A percentile compares a stretch with the other conserved stretches of the same genome.
phyloP scores from a whole-genome alignment of 2,888 invertebrate genomes.

The Marasmarcha lunaedactyla region DNA sequence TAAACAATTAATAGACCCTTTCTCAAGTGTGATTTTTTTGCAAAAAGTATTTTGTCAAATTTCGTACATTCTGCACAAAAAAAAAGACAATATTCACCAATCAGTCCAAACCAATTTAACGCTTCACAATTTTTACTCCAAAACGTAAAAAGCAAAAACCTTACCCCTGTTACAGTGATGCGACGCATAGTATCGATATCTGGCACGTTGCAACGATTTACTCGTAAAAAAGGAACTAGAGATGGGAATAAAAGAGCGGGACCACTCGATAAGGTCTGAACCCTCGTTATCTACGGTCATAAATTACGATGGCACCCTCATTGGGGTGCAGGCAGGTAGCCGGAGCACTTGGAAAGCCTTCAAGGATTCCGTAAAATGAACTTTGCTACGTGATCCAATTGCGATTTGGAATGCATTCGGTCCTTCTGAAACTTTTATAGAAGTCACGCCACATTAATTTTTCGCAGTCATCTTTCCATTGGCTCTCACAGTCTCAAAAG shows the following conservation, averaged over 20 bases:
- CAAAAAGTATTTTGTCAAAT: too few species aligned
- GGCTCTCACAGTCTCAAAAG: neutral
- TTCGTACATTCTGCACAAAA: too few species aligned
- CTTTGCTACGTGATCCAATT: slow-evolving; percentile 67
- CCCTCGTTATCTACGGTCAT: slow-evolving; percentile 66
- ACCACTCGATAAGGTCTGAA: slow-evolving; percentile 63
- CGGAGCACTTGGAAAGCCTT: slow-evolving; percentile 40
- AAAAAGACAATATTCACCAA: too few species aligned
- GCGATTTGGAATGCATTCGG: slow-evolving; percentile 60
- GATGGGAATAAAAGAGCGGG: slow-evolving; percentile 42
- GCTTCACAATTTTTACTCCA: neutral
- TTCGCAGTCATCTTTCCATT: slow-evolving; percentile 14
- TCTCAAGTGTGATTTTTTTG: too few species aligned
- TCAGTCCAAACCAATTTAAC: too few species aligned
- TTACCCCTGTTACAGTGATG: too few species aligned
- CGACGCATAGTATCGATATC: neutral
- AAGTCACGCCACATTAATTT: slow-evolving; percentile 30
- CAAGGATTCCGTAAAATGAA: slow-evolving; percentile 59
- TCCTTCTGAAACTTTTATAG: slow-evolving; percentile 33
- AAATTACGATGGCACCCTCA: slow-evolving; percentile 62
- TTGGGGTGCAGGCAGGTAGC: slow-evolving; percentile 45
- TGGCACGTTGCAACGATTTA: neutral
- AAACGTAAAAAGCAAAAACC: neutral
- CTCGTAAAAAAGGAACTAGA: slow-evolving; percentile 48
- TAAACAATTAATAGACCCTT: too few species aligned